phyloP scores from a whole-genome alignment of 2,888 invertebrate species.

The Chymomyza amoena region DNA sequence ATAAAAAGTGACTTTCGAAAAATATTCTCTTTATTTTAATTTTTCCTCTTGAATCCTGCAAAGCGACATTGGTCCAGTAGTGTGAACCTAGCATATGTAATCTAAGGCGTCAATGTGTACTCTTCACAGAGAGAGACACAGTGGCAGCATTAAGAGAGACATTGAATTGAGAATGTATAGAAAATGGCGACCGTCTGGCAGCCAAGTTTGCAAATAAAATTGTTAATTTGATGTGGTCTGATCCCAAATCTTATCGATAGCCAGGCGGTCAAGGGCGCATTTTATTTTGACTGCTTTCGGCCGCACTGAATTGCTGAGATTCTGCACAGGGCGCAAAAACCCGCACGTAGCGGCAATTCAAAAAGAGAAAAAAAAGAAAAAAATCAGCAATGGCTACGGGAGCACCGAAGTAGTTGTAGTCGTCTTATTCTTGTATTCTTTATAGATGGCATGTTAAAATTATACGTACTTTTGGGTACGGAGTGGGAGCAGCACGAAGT shows the following conservation, averaged over 20 bases:
- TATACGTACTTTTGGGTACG: neutral
- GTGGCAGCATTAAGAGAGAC: neutral
- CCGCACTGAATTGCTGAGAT: constrained; percentile 31
- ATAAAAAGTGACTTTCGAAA: too few species aligned
- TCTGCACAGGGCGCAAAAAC: constrained; percentile 39
- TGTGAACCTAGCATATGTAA: too few species aligned
- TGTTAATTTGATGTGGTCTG: neutral
- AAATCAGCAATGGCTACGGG: constrained; percentile 54
- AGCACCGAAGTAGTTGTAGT: neutral
- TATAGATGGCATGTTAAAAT: neutral
- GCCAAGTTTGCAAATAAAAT: neutral
- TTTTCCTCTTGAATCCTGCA: too few species aligned
- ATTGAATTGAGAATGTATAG: neutral
- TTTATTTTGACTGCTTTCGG: constrained; percentile 17
- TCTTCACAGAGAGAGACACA: neutral
- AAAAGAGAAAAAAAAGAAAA: too few species aligned
- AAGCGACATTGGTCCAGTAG: too few species aligned
- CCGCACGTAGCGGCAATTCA: constrained; percentile 67
- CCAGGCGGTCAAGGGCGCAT: neutral
- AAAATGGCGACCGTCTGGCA: neutral
- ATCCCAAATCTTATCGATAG: neutral
- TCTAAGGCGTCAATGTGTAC: too few species aligned
- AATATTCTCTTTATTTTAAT: too few species aligned
- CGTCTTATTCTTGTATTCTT: neutral
- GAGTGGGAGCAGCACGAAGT: neutral